Evolutionary conservation across 2,113 vertebrate species (phyloP).

Genomic region (Oxyruncus cristatus): DNA sequence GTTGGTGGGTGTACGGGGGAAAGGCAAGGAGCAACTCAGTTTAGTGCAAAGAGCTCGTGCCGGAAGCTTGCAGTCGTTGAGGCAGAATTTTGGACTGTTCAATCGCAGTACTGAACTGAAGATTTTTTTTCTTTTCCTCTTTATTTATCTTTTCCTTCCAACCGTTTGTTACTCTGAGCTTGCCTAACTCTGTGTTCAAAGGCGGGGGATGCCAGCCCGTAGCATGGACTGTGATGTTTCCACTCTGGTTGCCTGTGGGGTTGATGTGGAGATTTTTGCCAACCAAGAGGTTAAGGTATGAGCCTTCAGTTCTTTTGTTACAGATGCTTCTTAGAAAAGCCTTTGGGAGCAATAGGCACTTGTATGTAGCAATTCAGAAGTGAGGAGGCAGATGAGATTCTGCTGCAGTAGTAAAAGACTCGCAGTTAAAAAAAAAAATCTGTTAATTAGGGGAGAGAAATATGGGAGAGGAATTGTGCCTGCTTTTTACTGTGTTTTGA

Average conservation of each 20-base stretch:
- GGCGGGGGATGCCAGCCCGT: slow-evolving; percentile 81
- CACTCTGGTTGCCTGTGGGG: slow-evolving; percentile 84
- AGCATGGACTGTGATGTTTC: slow-evolving; percentile 84
- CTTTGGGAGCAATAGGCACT: slow-evolving; percentile 29
- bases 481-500: not conserved
- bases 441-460: slow-evolving; percentile 21
- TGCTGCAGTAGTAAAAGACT: not conserved
- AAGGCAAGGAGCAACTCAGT: slow-evolving; percentile 27
- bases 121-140: not conserved
- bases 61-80: not conserved
- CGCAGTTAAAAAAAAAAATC: not conserved
- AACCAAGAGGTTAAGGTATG: slow-evolving; percentile 84
- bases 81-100: slow-evolving; percentile 27
- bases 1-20: slow-evolving; percentile 44
- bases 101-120: not conserved
- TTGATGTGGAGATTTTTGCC: slow-evolving; percentile 85
- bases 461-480: not conserved
- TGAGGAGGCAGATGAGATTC: slow-evolving; percentile 1
- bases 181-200: slow-evolving; percentile 46
- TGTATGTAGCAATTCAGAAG: not conserved
- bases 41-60: slow-evolving; percentile 37
- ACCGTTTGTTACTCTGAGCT: slow-evolving; percentile 14
- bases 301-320: slow-evolving; percentile 28
- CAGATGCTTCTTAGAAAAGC: slow-evolving; percentile 26
- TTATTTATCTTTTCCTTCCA: not conserved